A percentile compares a stretch with the other conserved stretches of the same genome.
These are phyloP conservation scores for Pachliopta kotzebuea DNA, from an alignment of 2,888 invertebrate species.

Conservation along the genomic window DNA sequence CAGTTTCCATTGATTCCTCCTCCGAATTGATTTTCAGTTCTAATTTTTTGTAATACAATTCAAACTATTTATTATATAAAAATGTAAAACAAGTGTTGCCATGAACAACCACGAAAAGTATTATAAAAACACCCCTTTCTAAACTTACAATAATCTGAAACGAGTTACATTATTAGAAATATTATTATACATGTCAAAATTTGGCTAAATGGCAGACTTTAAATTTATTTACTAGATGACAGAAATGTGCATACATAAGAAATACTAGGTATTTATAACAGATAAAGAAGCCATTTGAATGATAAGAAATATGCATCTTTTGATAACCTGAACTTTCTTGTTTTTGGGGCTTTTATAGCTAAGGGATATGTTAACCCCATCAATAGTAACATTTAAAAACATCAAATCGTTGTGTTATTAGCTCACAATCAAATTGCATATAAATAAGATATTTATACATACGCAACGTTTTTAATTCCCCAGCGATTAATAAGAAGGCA, in stretches of 20 bases:
- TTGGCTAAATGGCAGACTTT: constrained; percentile 33
- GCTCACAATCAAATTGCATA: background rate
- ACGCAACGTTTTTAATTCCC: background rate
- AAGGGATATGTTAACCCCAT: no score
- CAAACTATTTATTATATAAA: constrained; percentile 10
- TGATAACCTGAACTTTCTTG: background rate
- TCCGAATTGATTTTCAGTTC: background rate
- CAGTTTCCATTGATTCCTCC: background rate
- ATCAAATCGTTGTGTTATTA: background rate
- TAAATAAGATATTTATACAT: background rate
- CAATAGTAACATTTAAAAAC: no score
- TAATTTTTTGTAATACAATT: background rate
- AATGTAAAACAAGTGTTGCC: constrained; percentile 21
- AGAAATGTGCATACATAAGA: background rate
- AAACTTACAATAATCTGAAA: constrained; percentile 10
- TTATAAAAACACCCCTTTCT: constrained; percentile 10
- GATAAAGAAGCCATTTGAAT: background rate
- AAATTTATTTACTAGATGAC: background rate
- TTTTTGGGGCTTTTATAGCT: background rate
- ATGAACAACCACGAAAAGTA: constrained; percentile 12
- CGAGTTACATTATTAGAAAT: background rate
- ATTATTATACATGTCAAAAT: constrained; percentile 30
- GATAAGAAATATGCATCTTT: background rate
- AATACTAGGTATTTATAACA: background rate
- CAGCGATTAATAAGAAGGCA: background rate